phyloP scores from a whole-genome alignment of 2,797 vertebrate species.

The Knipowitschia caucasica region DNA sequence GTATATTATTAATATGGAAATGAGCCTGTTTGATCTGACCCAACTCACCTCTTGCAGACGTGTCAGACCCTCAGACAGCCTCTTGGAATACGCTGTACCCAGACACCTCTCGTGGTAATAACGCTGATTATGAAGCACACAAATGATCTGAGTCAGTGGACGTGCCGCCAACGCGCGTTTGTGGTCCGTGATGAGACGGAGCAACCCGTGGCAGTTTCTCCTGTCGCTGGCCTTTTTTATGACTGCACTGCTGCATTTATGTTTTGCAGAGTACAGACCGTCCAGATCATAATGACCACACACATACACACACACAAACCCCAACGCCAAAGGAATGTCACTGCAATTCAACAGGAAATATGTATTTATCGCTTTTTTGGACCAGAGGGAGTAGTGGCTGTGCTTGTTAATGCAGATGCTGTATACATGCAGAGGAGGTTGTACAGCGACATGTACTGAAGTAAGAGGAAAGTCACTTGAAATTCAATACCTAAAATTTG shows the following conservation, averaged over 20 bases:
- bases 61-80: conserved; percentile 23
- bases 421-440: too few relatives aligned
- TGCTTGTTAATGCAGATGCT: too few relatives aligned
- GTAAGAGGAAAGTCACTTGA: too few relatives aligned
- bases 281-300: conserved; percentile 3
- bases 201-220: conserved; percentile 27
- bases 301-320: too few relatives aligned
- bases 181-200: conserved; percentile 43
- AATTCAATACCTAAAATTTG: too few relatives aligned
- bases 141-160: conserved; percentile 30
- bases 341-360: background rate
- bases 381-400: background rate
- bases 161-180: conserved; percentile 25
- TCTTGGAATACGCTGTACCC: conserved; percentile 44
- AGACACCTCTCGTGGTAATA: conserved; percentile 63
- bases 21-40: background rate
- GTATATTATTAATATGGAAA: background rate
- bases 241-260: conserved; percentile 3
- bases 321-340: background rate
- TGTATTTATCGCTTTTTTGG: background rate
- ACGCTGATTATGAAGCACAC: conserved; percentile 42
- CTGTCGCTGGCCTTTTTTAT: conserved; percentile 17
- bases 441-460: too few relatives aligned
- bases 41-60: conserved; percentile 20
- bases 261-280: background rate